These are phyloP conservation scores for Myiagra hebetior DNA, from an alignment of 2,113 vertebrate genomes.

Conservation along the genomic window DNA sequence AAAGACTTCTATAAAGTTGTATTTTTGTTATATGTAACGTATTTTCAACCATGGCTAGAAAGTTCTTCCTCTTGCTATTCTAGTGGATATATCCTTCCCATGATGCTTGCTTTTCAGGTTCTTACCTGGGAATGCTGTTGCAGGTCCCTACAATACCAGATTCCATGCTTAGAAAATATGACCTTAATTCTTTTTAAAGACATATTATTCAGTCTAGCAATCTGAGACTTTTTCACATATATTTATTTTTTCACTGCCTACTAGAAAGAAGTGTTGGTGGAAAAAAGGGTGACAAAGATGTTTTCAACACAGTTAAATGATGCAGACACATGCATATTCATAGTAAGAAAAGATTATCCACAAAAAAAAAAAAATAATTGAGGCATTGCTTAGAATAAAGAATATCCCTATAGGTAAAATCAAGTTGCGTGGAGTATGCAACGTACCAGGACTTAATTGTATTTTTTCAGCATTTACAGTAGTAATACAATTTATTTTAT, in stretches of 20 bases:
- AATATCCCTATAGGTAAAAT: neutral
- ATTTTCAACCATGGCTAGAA: neutral
- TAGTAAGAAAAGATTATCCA: neutral
- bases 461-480: neutral
- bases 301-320: neutral
- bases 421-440: neutral
- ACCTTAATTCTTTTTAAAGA: neutral
- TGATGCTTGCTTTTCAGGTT: neutral
- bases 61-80: neutral
- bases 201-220: neutral
- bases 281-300: neutral
- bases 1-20: neutral
- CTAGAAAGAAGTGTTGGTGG: neutral
- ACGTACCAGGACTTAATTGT: neutral
- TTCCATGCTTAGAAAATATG: neutral
- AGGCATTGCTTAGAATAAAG: neutral
- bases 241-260: neutral
- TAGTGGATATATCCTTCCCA: accelerated
- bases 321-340: neutral
- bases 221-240: accelerated
- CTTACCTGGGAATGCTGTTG: accelerated
- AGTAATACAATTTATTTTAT: neutral
- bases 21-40: neutral
- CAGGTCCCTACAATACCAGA: neutral
- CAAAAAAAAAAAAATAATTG: neutral